Evolutionary conservation across 2,113 vertebrate species (phyloP), one percentile per base, ranked within the genome.

Genomic region (Alaudala cheleensis): DNA sequence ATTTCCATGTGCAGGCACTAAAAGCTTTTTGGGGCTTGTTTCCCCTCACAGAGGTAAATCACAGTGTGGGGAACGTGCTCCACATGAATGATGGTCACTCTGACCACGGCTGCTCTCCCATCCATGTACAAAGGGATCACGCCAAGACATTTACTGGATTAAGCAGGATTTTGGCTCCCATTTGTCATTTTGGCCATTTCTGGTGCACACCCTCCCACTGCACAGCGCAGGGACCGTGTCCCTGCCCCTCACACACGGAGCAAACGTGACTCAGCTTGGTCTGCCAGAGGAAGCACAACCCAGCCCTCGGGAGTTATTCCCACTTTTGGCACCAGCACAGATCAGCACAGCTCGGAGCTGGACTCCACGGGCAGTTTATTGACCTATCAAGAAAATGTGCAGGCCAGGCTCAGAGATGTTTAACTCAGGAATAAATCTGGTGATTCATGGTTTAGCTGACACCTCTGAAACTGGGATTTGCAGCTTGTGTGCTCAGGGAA

Each of bases 391-490:
- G 77, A 51, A 57, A 78, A 31, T 0, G 5, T 44, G 71, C 67
- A 66, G 58, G n/a, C 14, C 67, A 73, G 45, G 13, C 40, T 77
- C 72, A 65, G 77, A 58, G 22, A 83, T 73, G 15, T 53, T 81
- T 54, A 81, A 67, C 6, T 11, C 66, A 28, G 16, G 31, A 17
- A 69, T 90, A 94, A 96, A 95, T 81, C 79, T 81, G 86, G n/a
- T 70, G 5, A 91, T 81, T 96, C 61, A 78, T 39, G 56, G n/a
- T 54, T 83, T 34, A 65, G 13, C 34, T 39, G 60, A 42, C 69
- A 65, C 56, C 26, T 60, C 39, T 25, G 79, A 57, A 57, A 20
- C 13, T 3, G 34, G 65, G 34, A 77, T 78, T 81, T 81, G 42
- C 33, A 87, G 71, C 15, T 73, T 1, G 0, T 1, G 0, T 49